Evolutionary conservation across 2,888 invertebrate genomes (phyloP).

Genomic region (Drosophila kokeensis): DNA sequence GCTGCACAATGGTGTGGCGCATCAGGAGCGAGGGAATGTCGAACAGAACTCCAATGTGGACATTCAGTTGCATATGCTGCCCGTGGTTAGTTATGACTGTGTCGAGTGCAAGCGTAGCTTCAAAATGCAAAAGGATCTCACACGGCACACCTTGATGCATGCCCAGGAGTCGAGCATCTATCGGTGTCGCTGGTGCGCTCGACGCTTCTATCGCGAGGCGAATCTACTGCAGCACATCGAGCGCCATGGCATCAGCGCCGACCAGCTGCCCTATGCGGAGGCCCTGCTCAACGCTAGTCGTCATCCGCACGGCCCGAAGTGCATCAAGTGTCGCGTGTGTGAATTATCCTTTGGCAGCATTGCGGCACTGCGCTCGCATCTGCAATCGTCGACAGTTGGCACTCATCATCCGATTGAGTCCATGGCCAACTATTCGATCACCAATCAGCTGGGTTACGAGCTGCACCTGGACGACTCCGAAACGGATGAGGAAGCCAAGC

Average conservation of each 20-base stretch:
- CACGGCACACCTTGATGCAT: conserved; percentile 76
- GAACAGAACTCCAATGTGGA: conserved; percentile 1
- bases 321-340: conserved; percentile 78
- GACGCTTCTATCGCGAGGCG: conserved; percentile 78
- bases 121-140: conserved; percentile 81
- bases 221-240: conserved; percentile 80
- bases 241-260: conserved; percentile 71
- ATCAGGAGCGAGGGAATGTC: conserved; percentile 22
- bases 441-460: conserved; percentile 83
- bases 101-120: conserved; percentile 69
- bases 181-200: conserved; percentile 82
- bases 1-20: conserved; percentile 62
- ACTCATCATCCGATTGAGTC: conserved; percentile 63
- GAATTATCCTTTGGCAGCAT: conserved; percentile 68
- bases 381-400: conserved; percentile 42
- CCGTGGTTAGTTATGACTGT: conserved; percentile 54
- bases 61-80: conserved; percentile 6
- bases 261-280: conserved; percentile 72
- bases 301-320: conserved; percentile 77
- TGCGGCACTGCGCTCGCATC: conserved; percentile 65
- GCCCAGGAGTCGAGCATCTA: conserved; percentile 73
- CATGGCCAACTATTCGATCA: conserved; percentile 81
- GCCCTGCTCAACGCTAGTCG: conserved; percentile 67
- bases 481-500: conserved; percentile 79
- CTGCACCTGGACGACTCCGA: conserved; percentile 84